Conservation (phyloP, 2,113 vertebrate species). For the Colistium nudipinnis region DNA sequence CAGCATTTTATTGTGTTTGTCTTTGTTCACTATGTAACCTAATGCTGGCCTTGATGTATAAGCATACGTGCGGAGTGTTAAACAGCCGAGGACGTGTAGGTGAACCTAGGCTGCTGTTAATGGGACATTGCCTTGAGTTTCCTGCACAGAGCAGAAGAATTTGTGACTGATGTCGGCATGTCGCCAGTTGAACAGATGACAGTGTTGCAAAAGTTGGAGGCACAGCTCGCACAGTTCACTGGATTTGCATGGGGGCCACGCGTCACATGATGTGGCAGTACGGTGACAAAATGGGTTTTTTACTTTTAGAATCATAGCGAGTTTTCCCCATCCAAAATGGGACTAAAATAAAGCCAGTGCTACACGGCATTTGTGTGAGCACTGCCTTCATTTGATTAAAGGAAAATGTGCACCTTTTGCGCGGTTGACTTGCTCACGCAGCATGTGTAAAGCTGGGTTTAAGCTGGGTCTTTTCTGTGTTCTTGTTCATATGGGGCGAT, state of each 20-base stretch:
- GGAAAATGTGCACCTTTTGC: not conserved
- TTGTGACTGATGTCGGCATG: not conserved
- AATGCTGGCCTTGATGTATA: not conserved
- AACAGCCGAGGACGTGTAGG: not conserved
- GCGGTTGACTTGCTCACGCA: slow-evolving; percentile 4
- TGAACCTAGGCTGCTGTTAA: not conserved
- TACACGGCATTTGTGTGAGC: not conserved
- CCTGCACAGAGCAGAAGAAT: not conserved
- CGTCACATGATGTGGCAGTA: slow-evolving; percentile 7
- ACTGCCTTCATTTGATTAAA: not conserved
- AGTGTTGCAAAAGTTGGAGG: not conserved
- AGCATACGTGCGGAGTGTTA: not conserved
- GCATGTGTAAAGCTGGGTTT: slow-evolving; percentile 23
- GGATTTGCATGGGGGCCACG: not conserved
- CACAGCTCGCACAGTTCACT: not conserved
- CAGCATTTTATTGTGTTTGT: not conserved
- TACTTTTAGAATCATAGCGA: not conserved
- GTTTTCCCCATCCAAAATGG: not conserved
- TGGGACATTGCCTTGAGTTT: slow-evolving; percentile 1
- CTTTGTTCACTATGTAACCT: not conserved
- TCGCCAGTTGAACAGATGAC: not conserved
- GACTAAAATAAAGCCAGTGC: not conserved
- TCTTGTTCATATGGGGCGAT: slow-evolving; percentile 1
- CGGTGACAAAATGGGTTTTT: not conserved
- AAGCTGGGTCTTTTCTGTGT: slow-evolving; percentile 7